Conservation (phyloP, 1,140 invertebrate genomes). For the Hetaerina americana region DNA sequence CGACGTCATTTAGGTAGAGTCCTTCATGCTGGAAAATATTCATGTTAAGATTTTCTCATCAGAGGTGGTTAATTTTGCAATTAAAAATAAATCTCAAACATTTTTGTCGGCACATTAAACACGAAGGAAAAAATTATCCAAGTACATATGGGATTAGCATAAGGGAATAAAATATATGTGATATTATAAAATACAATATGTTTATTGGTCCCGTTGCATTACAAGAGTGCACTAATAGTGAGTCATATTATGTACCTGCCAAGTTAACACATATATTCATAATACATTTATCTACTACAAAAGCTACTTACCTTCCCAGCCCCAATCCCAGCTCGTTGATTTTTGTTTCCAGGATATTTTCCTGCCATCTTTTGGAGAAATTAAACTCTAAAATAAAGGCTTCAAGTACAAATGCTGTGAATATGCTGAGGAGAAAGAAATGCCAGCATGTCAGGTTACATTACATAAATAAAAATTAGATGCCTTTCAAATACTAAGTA, state of each 20-base stretch:
- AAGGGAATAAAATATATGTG: background rate
- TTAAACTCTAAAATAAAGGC: constrained; percentile 39
- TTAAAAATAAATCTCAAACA: too few relatives aligned
- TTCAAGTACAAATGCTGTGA: constrained; percentile 41
- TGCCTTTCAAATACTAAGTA: background rate
- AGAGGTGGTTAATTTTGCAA: too few relatives aligned
- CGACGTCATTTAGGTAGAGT: too few relatives aligned
- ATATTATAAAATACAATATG: background rate
- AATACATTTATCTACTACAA: background rate
- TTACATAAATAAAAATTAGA: background rate
- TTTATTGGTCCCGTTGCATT: background rate
- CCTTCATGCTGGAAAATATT: too few relatives aligned
- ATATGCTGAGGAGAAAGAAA: constrained; percentile 31
- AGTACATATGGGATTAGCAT: background rate
- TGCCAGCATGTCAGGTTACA: background rate
- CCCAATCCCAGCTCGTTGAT: constrained; percentile 34
- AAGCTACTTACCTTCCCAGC: constrained; percentile 12
- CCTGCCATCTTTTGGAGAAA: constrained; percentile 29
- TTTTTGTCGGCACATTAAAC: too few relatives aligned
- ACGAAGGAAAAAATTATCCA: background rate
- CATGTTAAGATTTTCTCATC: too few relatives aligned
- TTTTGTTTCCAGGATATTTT: constrained; percentile 31
- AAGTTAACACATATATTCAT: background rate
- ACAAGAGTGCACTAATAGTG: background rate
- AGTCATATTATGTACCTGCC: background rate